These are phyloP conservation scores for Apteryx owenii DNA, from an alignment of 2,113 vertebrate genomes.

Conservation along the genomic window DNA sequence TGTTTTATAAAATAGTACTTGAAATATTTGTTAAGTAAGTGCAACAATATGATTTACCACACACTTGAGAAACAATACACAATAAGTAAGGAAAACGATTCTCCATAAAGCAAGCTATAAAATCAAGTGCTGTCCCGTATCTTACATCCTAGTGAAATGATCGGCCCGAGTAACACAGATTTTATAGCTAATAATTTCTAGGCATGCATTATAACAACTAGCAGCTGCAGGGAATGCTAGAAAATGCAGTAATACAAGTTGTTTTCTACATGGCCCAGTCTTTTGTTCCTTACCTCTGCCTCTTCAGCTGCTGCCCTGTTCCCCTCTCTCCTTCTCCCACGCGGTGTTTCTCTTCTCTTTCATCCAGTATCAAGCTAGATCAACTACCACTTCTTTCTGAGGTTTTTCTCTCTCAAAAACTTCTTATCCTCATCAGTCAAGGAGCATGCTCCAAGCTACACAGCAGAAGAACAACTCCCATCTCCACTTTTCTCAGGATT, in stretches of 20 bases:
- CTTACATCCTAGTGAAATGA: not conserved
- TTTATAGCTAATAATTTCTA: not conserved
- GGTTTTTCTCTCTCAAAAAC: not conserved
- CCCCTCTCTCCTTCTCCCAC: conserved; percentile 39
- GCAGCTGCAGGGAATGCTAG: not conserved
- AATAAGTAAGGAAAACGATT: not conserved
- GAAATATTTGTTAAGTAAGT: not conserved
- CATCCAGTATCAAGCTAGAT: conserved; percentile 31
- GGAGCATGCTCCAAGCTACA: conserved; percentile 41
- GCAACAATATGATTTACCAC: not conserved
- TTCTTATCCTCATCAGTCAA: conserved; percentile 13
- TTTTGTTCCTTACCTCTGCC: conserved; percentile 40
- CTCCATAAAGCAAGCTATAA: not conserved
- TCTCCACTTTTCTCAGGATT: not conserved
- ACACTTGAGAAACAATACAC: not conserved
- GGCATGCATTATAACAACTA: not conserved
- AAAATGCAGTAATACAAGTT: not conserved
- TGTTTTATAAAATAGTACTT: not conserved
- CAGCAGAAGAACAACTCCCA: not conserved
- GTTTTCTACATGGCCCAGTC: not conserved
- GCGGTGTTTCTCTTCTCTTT: not conserved
- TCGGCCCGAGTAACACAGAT: not conserved
- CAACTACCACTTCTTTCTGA: conserved; percentile 20
- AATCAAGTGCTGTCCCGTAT: not conserved
- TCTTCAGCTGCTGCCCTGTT: conserved; percentile 42